phyloP scores from a whole-genome alignment of 2,797 vertebrate genomes.

The Coregonus suidteri region DNA sequence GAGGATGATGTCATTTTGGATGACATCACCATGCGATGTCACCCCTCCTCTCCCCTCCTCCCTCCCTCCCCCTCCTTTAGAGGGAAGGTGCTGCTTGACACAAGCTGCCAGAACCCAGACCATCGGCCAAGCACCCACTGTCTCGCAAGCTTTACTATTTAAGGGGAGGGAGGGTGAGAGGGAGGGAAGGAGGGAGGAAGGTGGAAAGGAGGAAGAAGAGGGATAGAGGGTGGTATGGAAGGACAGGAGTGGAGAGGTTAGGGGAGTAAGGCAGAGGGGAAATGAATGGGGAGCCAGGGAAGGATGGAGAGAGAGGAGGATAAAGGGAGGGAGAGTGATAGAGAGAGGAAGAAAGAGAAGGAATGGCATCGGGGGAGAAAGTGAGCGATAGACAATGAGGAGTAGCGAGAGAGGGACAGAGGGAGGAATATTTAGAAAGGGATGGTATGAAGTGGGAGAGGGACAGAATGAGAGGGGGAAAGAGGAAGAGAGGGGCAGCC shows the following conservation, averaged over 20 bases:
- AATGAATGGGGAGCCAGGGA: background rate
- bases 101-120: conserved; percentile 58
- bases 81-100: conserved; percentile 74
- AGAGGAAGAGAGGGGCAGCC: conserved; percentile 52
- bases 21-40: conserved; percentile 93
- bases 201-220: conserved; percentile 24
- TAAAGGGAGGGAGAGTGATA: no score
- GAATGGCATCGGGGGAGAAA: no score
- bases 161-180: conserved; percentile 28
- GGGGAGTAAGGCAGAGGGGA: background rate
- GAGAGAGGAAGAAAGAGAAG: no score
- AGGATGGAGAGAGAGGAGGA: no score
- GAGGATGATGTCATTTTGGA: conserved; percentile 91
- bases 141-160: conserved; percentile 58
- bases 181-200: conserved; percentile 26
- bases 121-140: conserved; percentile 48
- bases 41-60: background rate
- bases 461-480: conserved; percentile 11
- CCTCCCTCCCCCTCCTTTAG: conserved; percentile 4
- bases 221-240: background rate
- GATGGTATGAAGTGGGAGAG: no score
- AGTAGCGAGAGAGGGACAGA: no score
- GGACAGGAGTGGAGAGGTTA: conserved; percentile 47
- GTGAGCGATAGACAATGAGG: no score
- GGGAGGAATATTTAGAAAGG: no score